Evolutionary conservation across 2,797 vertebrate species (phyloP), one percentile per base, ranked within the genome.

Genomic region (Characodon lateralis): DNA sequence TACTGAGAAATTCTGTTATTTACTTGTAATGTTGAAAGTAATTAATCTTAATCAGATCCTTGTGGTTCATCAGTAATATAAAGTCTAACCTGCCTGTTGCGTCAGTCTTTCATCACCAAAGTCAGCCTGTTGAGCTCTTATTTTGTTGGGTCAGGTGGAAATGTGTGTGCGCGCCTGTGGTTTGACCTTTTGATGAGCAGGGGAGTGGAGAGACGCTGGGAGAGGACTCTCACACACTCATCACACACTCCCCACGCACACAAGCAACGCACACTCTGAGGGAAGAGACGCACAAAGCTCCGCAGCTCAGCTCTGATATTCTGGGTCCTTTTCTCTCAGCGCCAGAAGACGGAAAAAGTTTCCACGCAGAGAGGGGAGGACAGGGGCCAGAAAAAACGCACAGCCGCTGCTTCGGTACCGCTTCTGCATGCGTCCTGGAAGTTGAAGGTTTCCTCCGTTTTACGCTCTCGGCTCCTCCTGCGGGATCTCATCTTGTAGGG

Each of bases 191-290:
- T 48, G 79, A 78, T 5, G 0, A 26, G 82, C 87, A 87, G 87
- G 87, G 91, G 90, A 91, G 92, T 89, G 86, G 88, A 91, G 86
- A 88, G 85, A 85, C 81, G 74, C 87, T 79, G 87, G 79, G 88
- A 88, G 88, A 88, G 75, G 78, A 89, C 81, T 83, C 83, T 72
- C 85, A 83, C 86, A 77, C 89, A 78, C 87, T 74, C 89, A 74
- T 53, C 77, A 48, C 35, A 72, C 85, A 71, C 82, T 58, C 77
- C 31, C 16, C 82, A 20, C 77, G 41, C 83, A 79, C 74, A 72
- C 87, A 78, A 78, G 28, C 81, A 65, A 85, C 87, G 71, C 87
- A 85, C 88, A 81, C 82, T 85, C 26, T 69, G 85, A 87, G 84
- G 69, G 46, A 51, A 48, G 76, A 88, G 86, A 87, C 89, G 87